These are phyloP conservation scores for mouse (Mus musculus) DNA, from an alignment of 2,113 vertebrate species.

Conservation along the genomic window GRCm39 chr7:112477001-112477500, in stretches of 20 bases:
- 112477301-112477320: not conserved
- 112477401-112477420: not conserved
- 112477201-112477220: too few species aligned
- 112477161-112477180: not conserved
- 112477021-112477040: not conserved
- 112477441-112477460: not conserved
- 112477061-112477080: not conserved
- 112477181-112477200: too few species aligned
- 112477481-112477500: not conserved
- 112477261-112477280: not conserved
- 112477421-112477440: not conserved
- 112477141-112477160: not conserved
- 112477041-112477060: not conserved
- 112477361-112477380: not conserved
- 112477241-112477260: not conserved
- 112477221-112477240: not conserved
- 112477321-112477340: too few species aligned
- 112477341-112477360: too few species aligned
- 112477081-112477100: not conserved
- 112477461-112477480: not conserved
- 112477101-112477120: slow-evolving; percentile 68
- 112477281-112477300: too few species aligned
- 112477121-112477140: slow-evolving; percentile 65
- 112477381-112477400: too few species aligned
- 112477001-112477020: not conserved